phyloP scores from a whole-genome alignment of 2,797 vertebrate species.

The Notolepis coatsorum region DNA sequence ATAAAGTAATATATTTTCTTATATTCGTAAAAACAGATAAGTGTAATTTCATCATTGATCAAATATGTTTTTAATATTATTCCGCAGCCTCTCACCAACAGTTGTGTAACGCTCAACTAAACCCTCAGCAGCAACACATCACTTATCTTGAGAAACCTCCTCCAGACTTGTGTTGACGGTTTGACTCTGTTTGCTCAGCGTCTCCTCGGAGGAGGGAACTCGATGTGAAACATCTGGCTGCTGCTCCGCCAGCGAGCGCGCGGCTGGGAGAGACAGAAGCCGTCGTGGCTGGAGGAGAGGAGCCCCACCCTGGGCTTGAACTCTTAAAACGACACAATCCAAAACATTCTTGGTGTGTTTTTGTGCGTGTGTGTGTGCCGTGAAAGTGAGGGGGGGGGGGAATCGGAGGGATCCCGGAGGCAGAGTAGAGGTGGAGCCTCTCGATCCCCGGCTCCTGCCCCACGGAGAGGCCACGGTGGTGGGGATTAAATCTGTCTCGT shows the following conservation, averaged over 20 bases:
- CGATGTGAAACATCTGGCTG: constrained; percentile 31
- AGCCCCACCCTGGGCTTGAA: constrained; percentile 1
- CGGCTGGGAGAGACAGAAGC: constrained; percentile 26
- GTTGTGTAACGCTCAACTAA: no score
- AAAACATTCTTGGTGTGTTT: background rate
- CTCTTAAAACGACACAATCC: constrained; percentile 3
- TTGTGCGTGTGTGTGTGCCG: background rate
- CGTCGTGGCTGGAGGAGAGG: constrained; percentile 13
- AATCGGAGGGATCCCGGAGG: background rate
- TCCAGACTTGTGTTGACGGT: background rate
- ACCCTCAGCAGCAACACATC: no score
- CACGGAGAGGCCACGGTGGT: constrained; percentile 16
- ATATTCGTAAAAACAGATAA: no score
- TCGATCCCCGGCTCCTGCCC: background rate
- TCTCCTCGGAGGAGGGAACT: constrained; percentile 28
- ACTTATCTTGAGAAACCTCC: no score
- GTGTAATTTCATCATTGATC: no score
- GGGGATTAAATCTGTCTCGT: constrained; percentile 41
- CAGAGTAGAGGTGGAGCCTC: background rate
- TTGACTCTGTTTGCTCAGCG: constrained; percentile 28
- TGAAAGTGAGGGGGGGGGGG: background rate
- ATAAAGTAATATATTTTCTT: no score
- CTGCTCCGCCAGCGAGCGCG: constrained; percentile 33
- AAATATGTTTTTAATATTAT: no score
- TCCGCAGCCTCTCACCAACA: no score